A percentile compares a stretch with the other conserved stretches of the same genome.
Conservation (phyloP, 2,797 vertebrate genomes). For the Pseudopleuronectes americanus region DNA sequence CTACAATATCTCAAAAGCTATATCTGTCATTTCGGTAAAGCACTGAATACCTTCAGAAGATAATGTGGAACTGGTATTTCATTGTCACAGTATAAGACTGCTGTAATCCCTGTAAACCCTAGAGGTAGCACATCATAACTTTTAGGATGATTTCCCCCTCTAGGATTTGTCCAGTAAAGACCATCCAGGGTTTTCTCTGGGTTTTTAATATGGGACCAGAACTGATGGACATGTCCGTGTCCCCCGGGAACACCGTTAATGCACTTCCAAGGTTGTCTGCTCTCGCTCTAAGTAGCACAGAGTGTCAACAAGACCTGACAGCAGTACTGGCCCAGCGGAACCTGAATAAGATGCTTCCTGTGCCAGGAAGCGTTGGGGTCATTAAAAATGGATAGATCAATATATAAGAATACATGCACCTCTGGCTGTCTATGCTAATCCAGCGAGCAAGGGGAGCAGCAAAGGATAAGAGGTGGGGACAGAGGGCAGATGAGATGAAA, state of each 20-base stretch:
- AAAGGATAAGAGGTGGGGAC: slow-evolving; percentile 43
- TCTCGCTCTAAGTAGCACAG: slow-evolving; percentile 56
- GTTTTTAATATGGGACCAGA: slow-evolving; percentile 42
- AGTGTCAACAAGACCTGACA: slow-evolving; percentile 69
- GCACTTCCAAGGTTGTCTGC: slow-evolving; percentile 71
- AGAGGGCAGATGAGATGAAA: slow-evolving; percentile 32
- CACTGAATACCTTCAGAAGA: neutral
- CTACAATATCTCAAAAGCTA: neutral
- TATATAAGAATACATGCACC: slow-evolving; percentile 66
- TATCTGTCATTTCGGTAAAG: neutral
- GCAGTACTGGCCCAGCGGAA: slow-evolving; percentile 62
- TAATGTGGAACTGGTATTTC: neutral
- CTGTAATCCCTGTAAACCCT: neutral
- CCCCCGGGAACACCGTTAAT: slow-evolving; percentile 65
- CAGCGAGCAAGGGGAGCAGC: slow-evolving; percentile 34
- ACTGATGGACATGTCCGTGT: slow-evolving; percentile 53
- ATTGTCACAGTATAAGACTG: neutral
- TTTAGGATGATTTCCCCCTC: slow-evolving; percentile 5
- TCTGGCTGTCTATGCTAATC: slow-evolving; percentile 65
- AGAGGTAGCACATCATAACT: neutral
- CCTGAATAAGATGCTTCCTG: slow-evolving; percentile 57
- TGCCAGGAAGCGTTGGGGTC: slow-evolving; percentile 47
- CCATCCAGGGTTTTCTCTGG: slow-evolving; percentile 7
- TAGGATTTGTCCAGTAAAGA: slow-evolving; percentile 23
- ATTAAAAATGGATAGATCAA: slow-evolving; percentile 79